A percentile compares a stretch with the other conserved stretches of the same genome.
Conservation (phyloP, 2,888 invertebrate species). For the Campoplex capitator region DNA sequence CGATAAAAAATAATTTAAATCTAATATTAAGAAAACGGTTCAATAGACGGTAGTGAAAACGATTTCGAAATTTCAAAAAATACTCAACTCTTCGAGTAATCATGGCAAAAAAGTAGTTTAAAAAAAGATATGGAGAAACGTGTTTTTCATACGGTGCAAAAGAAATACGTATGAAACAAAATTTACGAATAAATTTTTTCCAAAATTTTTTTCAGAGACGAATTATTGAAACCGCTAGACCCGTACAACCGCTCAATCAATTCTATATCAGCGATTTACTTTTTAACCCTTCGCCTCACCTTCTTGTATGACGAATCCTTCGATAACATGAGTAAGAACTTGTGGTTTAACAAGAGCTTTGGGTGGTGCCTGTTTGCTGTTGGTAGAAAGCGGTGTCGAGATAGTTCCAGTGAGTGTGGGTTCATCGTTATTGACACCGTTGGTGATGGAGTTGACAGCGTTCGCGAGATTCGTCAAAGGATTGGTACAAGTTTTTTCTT, state of each 20-base stretch:
- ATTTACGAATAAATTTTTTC: too few species aligned
- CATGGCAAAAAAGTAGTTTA: too few species aligned
- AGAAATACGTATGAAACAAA: too few species aligned
- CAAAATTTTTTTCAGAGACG: too few species aligned
- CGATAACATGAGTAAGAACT: slow-evolving; percentile 97
- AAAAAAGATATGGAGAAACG: too few species aligned
- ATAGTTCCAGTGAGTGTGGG: slow-evolving; percentile 74
- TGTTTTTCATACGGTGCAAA: neutral
- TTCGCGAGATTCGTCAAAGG: slow-evolving; percentile 82
- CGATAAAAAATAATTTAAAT: too few species aligned
- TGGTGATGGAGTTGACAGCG: slow-evolving; percentile 82
- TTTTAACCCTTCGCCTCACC: slow-evolving; percentile 82
- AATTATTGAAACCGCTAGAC: too few species aligned
- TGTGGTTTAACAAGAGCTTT: slow-evolving; percentile 98
- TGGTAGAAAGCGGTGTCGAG: slow-evolving; percentile 76
- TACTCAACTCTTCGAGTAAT: neutral
- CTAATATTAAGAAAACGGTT: too few species aligned
- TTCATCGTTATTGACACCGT: slow-evolving; percentile 78
- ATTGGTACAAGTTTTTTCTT: slow-evolving; percentile 83
- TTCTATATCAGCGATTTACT: neutral
- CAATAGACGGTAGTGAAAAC: too few species aligned
- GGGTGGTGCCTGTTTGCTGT: slow-evolving; percentile 86
- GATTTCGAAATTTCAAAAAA: neutral
- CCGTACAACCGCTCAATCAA: too few species aligned
- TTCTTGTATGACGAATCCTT: slow-evolving; percentile 98